Conservation (phyloP, 2,113 vertebrate species). For the Amphiprion ocellaris region DNA sequence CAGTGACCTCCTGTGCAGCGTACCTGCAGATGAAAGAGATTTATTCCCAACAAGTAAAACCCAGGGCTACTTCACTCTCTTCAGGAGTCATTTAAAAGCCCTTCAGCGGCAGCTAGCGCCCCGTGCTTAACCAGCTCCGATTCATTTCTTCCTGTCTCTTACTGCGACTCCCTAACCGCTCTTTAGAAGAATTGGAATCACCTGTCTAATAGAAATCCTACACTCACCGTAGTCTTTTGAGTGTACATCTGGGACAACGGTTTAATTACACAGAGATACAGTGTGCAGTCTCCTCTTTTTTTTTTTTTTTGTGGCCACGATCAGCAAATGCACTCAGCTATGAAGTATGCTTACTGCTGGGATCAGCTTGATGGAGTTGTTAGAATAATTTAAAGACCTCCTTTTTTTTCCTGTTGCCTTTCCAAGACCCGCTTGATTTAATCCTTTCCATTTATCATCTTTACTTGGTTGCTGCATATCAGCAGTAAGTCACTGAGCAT, state of each 20-base stretch:
- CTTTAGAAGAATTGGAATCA: constrained; percentile 50
- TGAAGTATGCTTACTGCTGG: constrained; percentile 64
- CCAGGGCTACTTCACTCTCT: constrained; percentile 33
- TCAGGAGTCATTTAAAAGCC: constrained; percentile 59
- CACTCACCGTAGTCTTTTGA: constrained; percentile 29
- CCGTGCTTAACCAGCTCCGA: constrained; percentile 37
- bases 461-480: constrained; percentile 62
- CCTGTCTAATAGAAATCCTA: constrained; percentile 60
- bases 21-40: constrained; percentile 52
- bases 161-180: constrained; percentile 17
- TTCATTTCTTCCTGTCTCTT: constrained; percentile 37
- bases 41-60: constrained; percentile 34
- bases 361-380: constrained; percentile 73
- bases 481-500: constrained; percentile 69
- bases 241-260: constrained; percentile 41
- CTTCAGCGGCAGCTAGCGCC: constrained; percentile 39
- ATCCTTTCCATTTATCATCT: constrained; percentile 81
- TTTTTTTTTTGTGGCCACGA: constrained; percentile 22
- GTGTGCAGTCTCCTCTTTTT: not conserved
- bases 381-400: constrained; percentile 80
- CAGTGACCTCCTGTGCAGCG: constrained; percentile 43
- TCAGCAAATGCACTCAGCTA: constrained; percentile 64
- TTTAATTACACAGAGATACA: constrained; percentile 60
- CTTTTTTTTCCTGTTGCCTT: constrained; percentile 50
- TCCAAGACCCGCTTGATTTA: constrained; percentile 73